These are phyloP conservation scores for Morpho deidamia DNA, from an alignment of 2,888 invertebrate species.

Conservation along the genomic window DNA sequence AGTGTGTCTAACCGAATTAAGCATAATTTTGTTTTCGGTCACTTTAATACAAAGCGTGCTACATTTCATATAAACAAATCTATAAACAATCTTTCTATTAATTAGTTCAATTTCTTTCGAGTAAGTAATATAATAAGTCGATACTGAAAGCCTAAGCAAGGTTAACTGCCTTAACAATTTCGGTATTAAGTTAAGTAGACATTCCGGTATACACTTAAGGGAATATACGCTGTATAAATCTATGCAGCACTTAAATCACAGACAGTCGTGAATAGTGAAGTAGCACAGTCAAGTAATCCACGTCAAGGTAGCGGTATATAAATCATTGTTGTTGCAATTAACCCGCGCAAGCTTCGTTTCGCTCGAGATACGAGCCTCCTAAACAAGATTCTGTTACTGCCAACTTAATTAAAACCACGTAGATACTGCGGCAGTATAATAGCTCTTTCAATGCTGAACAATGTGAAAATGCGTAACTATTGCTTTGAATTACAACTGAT, in stretches of 20 bases:
- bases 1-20: too few relatives aligned
- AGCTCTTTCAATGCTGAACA: slow-evolving; percentile 18
- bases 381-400: slow-evolving; percentile 33
- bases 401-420: slow-evolving; percentile 42
- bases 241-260: slow-evolving; percentile 1
- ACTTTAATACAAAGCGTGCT: too few relatives aligned
- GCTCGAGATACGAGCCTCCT: slow-evolving; percentile 12
- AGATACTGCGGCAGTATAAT: slow-evolving; percentile 20
- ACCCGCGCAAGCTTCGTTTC: slow-evolving; percentile 6
- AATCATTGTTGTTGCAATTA: slow-evolving; percentile 41
- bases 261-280: not conserved
- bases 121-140: too few relatives aligned
- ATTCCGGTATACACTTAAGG: not conserved
- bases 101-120: too few relatives aligned
- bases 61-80: too few relatives aligned
- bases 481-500: not conserved
- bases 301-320: slow-evolving; percentile 29
- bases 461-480: slow-evolving; percentile 4
- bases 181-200: not conserved
- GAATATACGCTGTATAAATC: not conserved
- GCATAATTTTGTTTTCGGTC: too few relatives aligned
- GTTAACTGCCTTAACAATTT: not conserved
- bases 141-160: too few relatives aligned
- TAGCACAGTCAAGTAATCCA: slow-evolving; percentile 5
- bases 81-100: too few relatives aligned